Percentiles rank a stretch among this genome's conserved stretches.
Conservation (phyloP, 2,113 vertebrate species). For the Benitochromis conjunctus region DNA sequence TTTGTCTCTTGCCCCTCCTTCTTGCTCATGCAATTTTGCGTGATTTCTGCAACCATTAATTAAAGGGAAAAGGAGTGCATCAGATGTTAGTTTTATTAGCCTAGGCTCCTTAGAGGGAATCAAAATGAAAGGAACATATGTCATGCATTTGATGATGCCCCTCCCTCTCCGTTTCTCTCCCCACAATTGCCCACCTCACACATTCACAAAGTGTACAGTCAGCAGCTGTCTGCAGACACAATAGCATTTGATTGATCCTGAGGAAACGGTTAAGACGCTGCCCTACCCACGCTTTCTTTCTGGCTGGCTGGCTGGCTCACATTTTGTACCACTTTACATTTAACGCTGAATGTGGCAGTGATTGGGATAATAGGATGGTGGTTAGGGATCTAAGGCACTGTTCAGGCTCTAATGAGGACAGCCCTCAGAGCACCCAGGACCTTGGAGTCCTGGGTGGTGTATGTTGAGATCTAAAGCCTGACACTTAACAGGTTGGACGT, state of each 20-base stretch:
- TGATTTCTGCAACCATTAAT: slow-evolving; percentile 69
- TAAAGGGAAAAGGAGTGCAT: slow-evolving; percentile 69
- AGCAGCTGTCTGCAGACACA: slow-evolving; percentile 70
- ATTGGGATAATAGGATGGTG: slow-evolving; percentile 44
- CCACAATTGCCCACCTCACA: slow-evolving; percentile 67
- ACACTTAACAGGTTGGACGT: slow-evolving; percentile 9
- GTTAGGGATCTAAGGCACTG: slow-evolving; percentile 22
- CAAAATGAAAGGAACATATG: slow-evolving; percentile 78
- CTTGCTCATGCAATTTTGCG: slow-evolving; percentile 56
- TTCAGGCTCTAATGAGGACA: slow-evolving; percentile 31
- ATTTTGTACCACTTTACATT: slow-evolving; percentile 45
- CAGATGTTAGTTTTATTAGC: slow-evolving; percentile 78
- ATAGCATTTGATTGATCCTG: slow-evolving; percentile 58
- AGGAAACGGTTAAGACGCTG: slow-evolving; percentile 53
- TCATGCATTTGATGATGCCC: slow-evolving; percentile 65
- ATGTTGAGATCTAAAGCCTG: not conserved
- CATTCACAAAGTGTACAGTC: slow-evolving; percentile 63
- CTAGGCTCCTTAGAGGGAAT: slow-evolving; percentile 64
- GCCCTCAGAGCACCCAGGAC: slow-evolving; percentile 22
- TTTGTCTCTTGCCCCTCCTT: not conserved
- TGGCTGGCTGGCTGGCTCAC: slow-evolving; percentile 44
- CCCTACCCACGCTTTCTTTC: slow-evolving; percentile 43
- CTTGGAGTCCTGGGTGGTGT: slow-evolving; percentile 16
- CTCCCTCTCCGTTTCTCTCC: slow-evolving; percentile 19
- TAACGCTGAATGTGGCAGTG: slow-evolving; percentile 49